A percentile compares a stretch with the other conserved stretches of the same genome.
These are phyloP conservation scores for Sigmodon hispidus DNA, from an alignment of 2,113 vertebrate species.

Conservation along the genomic window DNA sequence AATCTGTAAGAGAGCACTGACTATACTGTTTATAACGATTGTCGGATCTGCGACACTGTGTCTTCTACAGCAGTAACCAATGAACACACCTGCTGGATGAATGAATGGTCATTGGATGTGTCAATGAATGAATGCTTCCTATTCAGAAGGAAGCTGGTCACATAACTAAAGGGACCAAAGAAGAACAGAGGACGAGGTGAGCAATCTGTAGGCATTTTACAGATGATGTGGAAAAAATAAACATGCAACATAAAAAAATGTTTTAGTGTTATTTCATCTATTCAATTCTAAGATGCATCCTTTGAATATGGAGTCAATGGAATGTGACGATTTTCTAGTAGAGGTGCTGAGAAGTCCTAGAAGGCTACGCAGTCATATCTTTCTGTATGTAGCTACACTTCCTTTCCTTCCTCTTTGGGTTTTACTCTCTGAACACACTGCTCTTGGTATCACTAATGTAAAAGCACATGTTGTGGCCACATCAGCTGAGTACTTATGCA, in stretches of 20 bases:
- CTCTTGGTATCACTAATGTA: constrained; percentile 74
- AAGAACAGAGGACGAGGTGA: neutral
- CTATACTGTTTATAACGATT: neutral
- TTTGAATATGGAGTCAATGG: neutral
- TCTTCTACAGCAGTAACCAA: neutral
- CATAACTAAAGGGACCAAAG: neutral
- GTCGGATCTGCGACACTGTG: neutral
- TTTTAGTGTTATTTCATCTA: neutral
- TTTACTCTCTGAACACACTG: constrained; percentile 73
- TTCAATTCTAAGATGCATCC: neutral
- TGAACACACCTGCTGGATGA: neutral
- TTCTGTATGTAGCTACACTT: constrained; percentile 69
- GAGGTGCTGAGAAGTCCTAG: constrained; percentile 76
- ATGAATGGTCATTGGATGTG: neutral
- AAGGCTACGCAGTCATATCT: constrained; percentile 72
- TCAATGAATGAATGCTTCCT: neutral
- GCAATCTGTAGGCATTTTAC: neutral
- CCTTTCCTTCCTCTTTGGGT: constrained; percentile 61
- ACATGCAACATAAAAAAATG: neutral
- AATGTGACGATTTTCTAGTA: neutral
- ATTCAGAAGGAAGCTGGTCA: neutral
- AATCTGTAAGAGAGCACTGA: neutral
- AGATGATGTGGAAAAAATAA: neutral
- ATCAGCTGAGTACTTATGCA: constrained; percentile 77
- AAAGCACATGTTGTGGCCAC: constrained; percentile 78